These are phyloP conservation scores for Phthorimaea operculella DNA, from an alignment of 1,140 invertebrate genomes.

Conservation along the genomic window DNA sequence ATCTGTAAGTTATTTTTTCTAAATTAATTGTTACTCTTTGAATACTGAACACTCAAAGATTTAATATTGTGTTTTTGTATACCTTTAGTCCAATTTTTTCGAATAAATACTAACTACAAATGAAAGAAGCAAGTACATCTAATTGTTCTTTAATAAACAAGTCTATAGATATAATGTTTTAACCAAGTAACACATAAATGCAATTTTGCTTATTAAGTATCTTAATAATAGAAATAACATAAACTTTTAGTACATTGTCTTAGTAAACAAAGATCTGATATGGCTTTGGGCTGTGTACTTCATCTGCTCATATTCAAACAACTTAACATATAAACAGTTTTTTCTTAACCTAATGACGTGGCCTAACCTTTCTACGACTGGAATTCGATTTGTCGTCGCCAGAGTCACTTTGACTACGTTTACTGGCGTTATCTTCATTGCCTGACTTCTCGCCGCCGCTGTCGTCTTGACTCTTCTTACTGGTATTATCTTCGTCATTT, in stretches of 20 bases:
- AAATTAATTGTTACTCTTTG: background rate
- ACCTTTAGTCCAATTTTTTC: background rate
- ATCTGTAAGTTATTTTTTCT: conserved; percentile 55
- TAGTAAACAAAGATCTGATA: background rate
- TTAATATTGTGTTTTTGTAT: background rate
- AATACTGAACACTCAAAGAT: no score
- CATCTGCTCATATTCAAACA: no score
- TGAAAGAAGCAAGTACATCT: background rate
- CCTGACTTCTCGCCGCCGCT: no score
- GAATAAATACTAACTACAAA: background rate
- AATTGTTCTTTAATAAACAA: background rate
- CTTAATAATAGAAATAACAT: no score
- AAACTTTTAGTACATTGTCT: background rate
- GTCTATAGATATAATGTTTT: background rate
- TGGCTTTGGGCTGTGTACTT: background rate
- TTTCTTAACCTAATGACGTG: background rate
- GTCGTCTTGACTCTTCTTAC: background rate
- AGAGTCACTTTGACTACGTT: no score
- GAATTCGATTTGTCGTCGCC: conserved; percentile 21
- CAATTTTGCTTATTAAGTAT: background rate
- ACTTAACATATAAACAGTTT: no score
- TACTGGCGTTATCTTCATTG: no score
- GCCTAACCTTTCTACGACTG: conserved; percentile 37
- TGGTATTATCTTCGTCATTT: background rate
- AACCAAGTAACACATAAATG: background rate